Evolutionary conservation across 2,113 vertebrate species (phyloP).

Genomic region (Microtus ochrogaster): DNA sequence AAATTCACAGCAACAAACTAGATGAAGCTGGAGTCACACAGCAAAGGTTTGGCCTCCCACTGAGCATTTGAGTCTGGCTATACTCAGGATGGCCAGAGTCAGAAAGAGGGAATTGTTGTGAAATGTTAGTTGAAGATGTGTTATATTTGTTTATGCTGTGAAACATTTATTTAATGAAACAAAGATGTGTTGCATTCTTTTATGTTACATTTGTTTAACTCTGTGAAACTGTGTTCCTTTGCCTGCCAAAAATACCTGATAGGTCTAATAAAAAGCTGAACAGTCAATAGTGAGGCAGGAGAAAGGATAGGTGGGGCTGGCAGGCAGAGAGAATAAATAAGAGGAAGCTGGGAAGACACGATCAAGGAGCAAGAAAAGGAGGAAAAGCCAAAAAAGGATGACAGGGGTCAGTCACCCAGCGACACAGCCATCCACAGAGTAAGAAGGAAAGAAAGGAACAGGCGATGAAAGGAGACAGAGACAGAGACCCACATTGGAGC

Average conservation of each 20-base stretch:
- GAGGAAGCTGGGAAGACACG: not conserved
- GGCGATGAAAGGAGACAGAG: too few species aligned
- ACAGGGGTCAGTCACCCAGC: not conserved
- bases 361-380: not conserved
- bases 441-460: not conserved
- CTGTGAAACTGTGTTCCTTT: not conserved
- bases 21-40: not conserved
- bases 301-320: not conserved
- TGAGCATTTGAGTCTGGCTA: not conserved
- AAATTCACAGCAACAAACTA: not conserved
- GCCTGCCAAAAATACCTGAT: not conserved
- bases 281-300: not conserved
- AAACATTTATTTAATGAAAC: not conserved
- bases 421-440: not conserved
- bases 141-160: not conserved
- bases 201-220: not conserved
- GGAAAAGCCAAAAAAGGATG: not conserved
- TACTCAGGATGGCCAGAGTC: not conserved
- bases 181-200: not conserved
- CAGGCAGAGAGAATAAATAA: not conserved
- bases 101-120: not conserved
- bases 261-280: not conserved
- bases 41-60: not conserved
- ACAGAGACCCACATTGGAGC: too few species aligned
- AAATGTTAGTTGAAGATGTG: not conserved